A percentile compares a stretch with the other conserved stretches of the same genome.
Conservation (phyloP, 2,797 vertebrate genomes). For the Fistularia commersonii region DNA sequence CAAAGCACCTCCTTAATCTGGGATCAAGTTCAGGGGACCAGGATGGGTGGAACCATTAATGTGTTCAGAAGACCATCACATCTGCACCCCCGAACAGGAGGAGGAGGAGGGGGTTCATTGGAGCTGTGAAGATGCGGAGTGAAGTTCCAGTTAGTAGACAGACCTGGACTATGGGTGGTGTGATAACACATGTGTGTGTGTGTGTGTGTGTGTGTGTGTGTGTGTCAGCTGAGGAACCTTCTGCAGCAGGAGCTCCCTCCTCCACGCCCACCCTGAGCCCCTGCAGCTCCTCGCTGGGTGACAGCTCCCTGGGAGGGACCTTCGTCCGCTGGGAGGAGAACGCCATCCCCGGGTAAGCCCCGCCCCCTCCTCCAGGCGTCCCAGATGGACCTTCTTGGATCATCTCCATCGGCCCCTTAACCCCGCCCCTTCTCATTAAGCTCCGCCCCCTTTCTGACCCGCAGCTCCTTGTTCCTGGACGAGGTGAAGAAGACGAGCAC, state of each 20-base stretch:
- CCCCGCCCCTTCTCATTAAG: too few relatives aligned
- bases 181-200: neutral
- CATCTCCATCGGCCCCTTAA: too few relatives aligned
- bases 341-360: slow-evolving; percentile 85
- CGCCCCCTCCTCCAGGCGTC: neutral
- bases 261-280: slow-evolving; percentile 60
- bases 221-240: slow-evolving; percentile 26
- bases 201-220: slow-evolving; percentile 11
- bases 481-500: slow-evolving; percentile 88
- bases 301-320: slow-evolving; percentile 71
- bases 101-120: slow-evolving; percentile 7
- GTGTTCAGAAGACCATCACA: slow-evolving; percentile 25
- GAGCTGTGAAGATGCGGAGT: neutral
- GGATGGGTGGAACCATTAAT: slow-evolving; percentile 30
- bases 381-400: neutral
- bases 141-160: neutral
- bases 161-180: neutral
- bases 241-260: slow-evolving; percentile 10
- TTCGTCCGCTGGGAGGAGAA: slow-evolving; percentile 86
- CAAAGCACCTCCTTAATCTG: slow-evolving; percentile 49
- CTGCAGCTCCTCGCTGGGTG: slow-evolving; percentile 67
- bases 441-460: slow-evolving; percentile 10
- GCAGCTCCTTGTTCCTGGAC: slow-evolving; percentile 88
- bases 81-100: neutral
- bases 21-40: slow-evolving; percentile 31